A percentile compares a stretch with the other conserved stretches of the same genome.
These are phyloP conservation scores for Phalanger gymnotis DNA, from an alignment of 2,797 vertebrate species.

Conservation along the genomic window DNA sequence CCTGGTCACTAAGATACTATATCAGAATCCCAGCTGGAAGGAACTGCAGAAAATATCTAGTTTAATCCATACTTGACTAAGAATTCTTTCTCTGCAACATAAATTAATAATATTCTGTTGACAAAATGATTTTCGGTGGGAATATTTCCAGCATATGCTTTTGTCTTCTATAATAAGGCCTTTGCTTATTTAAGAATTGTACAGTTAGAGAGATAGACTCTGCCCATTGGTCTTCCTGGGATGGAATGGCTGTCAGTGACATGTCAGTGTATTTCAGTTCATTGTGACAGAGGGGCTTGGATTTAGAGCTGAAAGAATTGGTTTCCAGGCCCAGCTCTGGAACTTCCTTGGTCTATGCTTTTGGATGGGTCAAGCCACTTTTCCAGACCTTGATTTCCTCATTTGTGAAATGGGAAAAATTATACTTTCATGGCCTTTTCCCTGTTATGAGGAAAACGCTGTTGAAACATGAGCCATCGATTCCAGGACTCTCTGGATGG, in stretches of 20 bases:
- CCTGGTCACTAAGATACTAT: not conserved
- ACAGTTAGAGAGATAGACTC: not conserved
- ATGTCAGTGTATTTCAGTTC: conserved; percentile 44
- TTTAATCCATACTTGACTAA: not conserved
- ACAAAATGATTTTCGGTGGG: not conserved
- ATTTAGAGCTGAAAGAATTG: not conserved
- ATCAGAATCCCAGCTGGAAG: conserved; percentile 7
- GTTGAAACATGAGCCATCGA: conserved; percentile 3
- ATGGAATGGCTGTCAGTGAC: conserved; percentile 30
- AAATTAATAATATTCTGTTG: not conserved
- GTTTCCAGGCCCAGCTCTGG: not conserved
- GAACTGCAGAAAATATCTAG: not conserved
- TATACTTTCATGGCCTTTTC: not conserved
- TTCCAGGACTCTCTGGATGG: conserved; percentile 53
- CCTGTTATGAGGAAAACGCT: not conserved
- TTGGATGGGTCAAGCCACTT: not conserved
- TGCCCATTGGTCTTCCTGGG: not conserved
- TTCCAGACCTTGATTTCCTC: not conserved
- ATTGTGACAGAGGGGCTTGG: not conserved
- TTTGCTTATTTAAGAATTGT: not conserved
- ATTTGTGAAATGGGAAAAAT: not conserved
- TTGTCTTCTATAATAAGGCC: conserved; percentile 2
- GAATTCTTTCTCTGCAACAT: not conserved
- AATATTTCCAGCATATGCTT: not conserved
- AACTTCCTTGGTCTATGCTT: not conserved